phyloP scores from a whole-genome alignment of 2,888 invertebrate genomes.

The Pachydiplax longipennis region DNA sequence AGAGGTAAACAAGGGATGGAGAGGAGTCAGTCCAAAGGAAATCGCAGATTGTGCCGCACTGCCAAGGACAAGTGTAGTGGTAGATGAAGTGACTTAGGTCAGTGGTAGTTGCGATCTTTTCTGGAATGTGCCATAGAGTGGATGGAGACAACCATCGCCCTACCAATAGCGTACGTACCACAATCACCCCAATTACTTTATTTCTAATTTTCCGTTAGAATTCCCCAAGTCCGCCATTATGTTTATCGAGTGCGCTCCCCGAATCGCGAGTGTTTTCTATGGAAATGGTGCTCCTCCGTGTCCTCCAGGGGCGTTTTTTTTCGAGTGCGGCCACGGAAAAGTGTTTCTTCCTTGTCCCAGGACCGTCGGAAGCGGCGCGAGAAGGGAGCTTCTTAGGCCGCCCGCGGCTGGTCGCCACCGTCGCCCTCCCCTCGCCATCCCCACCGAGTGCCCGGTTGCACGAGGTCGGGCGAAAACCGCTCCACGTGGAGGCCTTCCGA shows the following conservation, averaged over 20 bases:
- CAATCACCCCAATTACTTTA: too few species aligned
- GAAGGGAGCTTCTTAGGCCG: background rate
- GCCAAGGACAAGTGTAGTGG: background rate
- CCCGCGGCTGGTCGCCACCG: background rate
- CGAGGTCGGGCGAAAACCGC: constrained; percentile 53
- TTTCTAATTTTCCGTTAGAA: too few species aligned
- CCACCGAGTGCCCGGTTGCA: constrained; percentile 52
- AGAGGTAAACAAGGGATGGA: background rate
- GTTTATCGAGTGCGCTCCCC: too few species aligned
- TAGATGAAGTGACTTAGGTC: constrained; percentile 33
- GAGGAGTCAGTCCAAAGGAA: constrained; percentile 17
- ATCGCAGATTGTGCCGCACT: background rate
- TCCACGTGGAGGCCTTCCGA: constrained; percentile 64
- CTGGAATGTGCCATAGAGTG: background rate
- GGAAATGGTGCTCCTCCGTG: too few species aligned
- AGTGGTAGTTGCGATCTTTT: background rate
- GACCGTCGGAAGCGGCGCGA: background rate
- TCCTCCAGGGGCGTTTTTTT: background rate
- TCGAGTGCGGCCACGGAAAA: background rate
- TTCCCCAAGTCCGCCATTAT: background rate
- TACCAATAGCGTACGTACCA: background rate
- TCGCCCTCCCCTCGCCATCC: constrained; percentile 47
- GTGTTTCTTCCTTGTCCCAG: constrained; percentile 43
- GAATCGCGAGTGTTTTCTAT: too few species aligned
- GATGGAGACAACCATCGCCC: background rate